Conservation (phyloP, 1,140 invertebrate species). For the Delia radicum region DNA sequence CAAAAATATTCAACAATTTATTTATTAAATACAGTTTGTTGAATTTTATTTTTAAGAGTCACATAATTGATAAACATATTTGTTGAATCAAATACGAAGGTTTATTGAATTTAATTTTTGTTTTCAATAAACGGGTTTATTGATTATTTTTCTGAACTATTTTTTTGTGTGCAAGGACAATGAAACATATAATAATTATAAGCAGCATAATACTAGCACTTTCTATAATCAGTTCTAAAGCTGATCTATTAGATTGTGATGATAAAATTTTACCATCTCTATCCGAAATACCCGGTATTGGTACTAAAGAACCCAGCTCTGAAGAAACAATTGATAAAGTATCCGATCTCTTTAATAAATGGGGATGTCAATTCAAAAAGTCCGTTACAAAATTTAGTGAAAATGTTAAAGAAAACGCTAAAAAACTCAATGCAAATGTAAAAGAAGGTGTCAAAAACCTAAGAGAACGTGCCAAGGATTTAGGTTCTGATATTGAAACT, state of each 20-base stretch:
- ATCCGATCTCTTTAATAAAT: conserved; percentile 45
- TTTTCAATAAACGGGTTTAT: too few species aligned
- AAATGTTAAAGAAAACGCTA: conserved; percentile 38
- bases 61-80: too few species aligned
- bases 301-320: conserved; percentile 27
- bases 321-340: conserved; percentile 38
- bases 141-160: too few species aligned
- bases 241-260: conserved; percentile 45
- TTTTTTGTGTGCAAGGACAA: not conserved
- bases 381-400: conserved; percentile 37
- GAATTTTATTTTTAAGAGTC: too few species aligned
- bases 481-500: conserved; percentile 41
- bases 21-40: too few species aligned
- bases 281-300: conserved; percentile 33
- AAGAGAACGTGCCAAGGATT: conserved; percentile 41
- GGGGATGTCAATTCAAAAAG: conserved; percentile 49
- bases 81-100: too few species aligned
- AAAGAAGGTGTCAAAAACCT: conserved; percentile 48
- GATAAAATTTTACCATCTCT: conserved; percentile 35
- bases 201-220: conserved; percentile 13
- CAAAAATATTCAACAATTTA: too few species aligned
- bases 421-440: conserved; percentile 39
- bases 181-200: conserved; percentile 13
- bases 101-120: too few species aligned
- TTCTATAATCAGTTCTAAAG: conserved; percentile 16